These are phyloP conservation scores for Campylomormyrus tamandua DNA, from an alignment of 2,113 vertebrate species.

Conservation along the genomic window DNA sequence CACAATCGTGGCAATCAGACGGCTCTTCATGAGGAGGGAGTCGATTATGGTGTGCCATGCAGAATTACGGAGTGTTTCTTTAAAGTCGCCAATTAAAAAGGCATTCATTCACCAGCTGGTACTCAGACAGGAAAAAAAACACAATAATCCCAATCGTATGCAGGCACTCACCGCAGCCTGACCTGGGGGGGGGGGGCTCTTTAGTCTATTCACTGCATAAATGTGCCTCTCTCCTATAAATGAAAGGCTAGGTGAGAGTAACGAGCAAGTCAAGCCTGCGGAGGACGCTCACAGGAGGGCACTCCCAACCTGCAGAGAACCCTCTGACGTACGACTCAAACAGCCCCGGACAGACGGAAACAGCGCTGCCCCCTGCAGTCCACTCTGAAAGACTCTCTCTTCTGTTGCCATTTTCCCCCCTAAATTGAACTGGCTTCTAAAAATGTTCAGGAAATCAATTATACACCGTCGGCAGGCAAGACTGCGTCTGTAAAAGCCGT, in stretches of 20 bases:
- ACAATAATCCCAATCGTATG: neutral
- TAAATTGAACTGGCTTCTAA: neutral
- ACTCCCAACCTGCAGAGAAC: neutral
- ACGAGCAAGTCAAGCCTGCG: neutral
- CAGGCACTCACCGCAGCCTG: neutral
- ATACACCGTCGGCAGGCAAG: neutral
- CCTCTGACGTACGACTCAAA: neutral
- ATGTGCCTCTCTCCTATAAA: neutral
- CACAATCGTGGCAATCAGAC: slow-evolving; percentile 3
- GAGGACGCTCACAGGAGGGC: neutral
- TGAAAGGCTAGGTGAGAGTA: neutral
- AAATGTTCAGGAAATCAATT: slow-evolving; percentile 11
- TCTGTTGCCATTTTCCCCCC: neutral
- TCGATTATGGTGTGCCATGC: neutral
- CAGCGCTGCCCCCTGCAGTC: neutral
- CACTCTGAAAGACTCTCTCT: neutral
- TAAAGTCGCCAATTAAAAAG: slow-evolving; percentile 11
- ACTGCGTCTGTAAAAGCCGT: neutral
- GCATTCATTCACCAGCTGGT: neutral
- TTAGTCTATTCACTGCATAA: neutral
- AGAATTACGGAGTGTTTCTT: slow-evolving; percentile 9
- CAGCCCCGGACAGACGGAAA: neutral
- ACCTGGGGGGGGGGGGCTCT: neutral
- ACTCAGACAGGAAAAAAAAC: neutral
- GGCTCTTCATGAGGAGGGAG: neutral